Conservation (phyloP, 2,797 vertebrate species). For the Euphonia xanthogaster region DNA sequence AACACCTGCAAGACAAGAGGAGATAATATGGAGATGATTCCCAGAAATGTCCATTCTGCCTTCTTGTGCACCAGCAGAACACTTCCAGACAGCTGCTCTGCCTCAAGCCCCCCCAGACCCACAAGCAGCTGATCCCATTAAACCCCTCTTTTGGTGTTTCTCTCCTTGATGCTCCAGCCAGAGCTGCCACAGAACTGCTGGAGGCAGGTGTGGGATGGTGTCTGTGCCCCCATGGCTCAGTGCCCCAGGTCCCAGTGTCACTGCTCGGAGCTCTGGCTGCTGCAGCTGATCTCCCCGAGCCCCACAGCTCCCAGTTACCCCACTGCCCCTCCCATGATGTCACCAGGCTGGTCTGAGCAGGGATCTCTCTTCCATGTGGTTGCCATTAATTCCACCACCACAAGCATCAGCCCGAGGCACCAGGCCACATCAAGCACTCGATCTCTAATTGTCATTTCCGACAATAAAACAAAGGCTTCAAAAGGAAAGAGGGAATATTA, state of each 20-base stretch:
- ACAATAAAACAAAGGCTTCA: not conserved
- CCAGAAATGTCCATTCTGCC: not conserved
- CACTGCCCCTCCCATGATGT: not conserved
- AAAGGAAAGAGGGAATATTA: not conserved
- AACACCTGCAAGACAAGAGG: not conserved
- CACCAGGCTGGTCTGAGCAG: not conserved
- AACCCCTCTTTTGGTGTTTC: not conserved
- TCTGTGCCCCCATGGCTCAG: accelerated
- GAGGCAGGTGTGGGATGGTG: not conserved
- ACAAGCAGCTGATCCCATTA: not conserved
- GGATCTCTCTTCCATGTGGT: not conserved
- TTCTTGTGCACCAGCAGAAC: not conserved
- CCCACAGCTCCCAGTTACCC: not conserved
- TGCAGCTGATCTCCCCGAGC: not conserved
- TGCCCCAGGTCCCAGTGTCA: accelerated
- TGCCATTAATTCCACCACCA: not conserved
- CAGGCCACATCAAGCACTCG: accelerated
- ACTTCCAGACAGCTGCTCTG: not conserved
- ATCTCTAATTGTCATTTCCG: not conserved
- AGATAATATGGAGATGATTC: not conserved
- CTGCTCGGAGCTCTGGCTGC: not conserved
- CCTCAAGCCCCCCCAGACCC: not conserved
- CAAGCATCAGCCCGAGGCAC: not conserved
- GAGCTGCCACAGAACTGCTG: accelerated
- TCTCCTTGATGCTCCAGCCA: not conserved